These are phyloP conservation scores for Ptiloglossa arizonensis DNA, from an alignment of 1,140 invertebrate species.

Conservation along the genomic window DNA sequence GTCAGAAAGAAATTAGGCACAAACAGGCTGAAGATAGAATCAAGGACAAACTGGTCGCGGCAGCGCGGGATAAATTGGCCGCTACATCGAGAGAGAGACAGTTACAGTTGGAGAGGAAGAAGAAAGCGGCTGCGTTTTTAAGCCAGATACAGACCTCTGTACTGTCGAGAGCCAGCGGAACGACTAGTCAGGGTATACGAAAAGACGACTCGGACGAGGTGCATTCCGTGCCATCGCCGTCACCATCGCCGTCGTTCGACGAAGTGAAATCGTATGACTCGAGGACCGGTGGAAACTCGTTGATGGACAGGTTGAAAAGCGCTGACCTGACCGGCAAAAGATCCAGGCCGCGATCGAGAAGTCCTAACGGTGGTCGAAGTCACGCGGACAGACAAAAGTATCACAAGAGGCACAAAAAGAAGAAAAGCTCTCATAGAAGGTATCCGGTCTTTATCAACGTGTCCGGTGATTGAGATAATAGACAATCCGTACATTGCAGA, in stretches of 20 bases:
- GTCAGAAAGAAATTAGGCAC: slow-evolving; percentile 74
- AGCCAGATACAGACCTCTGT: slow-evolving; percentile 83
- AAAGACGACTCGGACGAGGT: slow-evolving; percentile 73
- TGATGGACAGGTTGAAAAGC: slow-evolving; percentile 76
- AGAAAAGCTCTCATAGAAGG: slow-evolving; percentile 79
- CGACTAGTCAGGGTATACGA: slow-evolving; percentile 20
- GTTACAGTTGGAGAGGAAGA: slow-evolving; percentile 87
- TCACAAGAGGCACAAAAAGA: slow-evolving; percentile 79
- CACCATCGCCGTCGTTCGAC: slow-evolving; percentile 67
- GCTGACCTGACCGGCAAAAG: slow-evolving; percentile 74
- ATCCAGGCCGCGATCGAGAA: slow-evolving; percentile 74
- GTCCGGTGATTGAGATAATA: not conserved
- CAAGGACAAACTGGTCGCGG: slow-evolving; percentile 85
- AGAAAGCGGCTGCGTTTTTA: slow-evolving; percentile 85
- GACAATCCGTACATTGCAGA: too few species aligned
- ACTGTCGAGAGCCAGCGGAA: slow-evolving; percentile 52
- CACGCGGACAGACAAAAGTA: slow-evolving; percentile 71
- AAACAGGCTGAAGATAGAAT: slow-evolving; percentile 84
- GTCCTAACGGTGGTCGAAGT: slow-evolving; percentile 73
- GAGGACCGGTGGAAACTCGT: slow-evolving; percentile 66
- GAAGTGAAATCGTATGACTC: slow-evolving; percentile 65
- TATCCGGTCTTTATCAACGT: slow-evolving; percentile 45
- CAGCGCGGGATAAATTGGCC: slow-evolving; percentile 84
- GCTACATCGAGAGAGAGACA: slow-evolving; percentile 85
- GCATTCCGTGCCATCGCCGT: slow-evolving; percentile 72